A percentile compares a stretch with the other conserved stretches of the same genome.
Conservation (phyloP, 2,888 invertebrate genomes). For the Sesamia inferens region DNA sequence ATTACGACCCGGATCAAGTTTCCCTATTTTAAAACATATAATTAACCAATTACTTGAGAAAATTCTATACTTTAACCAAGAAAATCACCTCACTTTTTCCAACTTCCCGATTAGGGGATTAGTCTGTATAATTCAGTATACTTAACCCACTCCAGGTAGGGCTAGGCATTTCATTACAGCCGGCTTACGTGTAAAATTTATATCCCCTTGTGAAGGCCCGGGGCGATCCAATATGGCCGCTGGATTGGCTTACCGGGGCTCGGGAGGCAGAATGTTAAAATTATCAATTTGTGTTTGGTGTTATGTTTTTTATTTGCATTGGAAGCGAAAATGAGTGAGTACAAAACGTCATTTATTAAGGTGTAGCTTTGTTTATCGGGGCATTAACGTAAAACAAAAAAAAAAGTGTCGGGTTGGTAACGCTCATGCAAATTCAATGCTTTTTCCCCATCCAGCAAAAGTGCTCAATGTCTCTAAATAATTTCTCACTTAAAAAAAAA, state of each 20-base stretch:
- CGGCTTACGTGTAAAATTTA: slow-evolving; percentile 61
- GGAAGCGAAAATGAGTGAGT: neutral
- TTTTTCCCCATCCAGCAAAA: too few relatives aligned
- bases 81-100: slow-evolving; percentile 23
- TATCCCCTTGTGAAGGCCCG: slow-evolving; percentile 26
- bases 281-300: slow-evolving; percentile 22
- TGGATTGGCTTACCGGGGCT: slow-evolving; percentile 30
- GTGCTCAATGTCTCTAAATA: too few relatives aligned
- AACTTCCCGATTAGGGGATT: slow-evolving; percentile 15
- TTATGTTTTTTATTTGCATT: slow-evolving; percentile 4
- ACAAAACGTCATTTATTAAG: neutral
- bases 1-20: neutral
- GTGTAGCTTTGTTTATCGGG: neutral
- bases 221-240: slow-evolving; percentile 28
- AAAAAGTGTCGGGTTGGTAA: too few relatives aligned
- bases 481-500: too few relatives aligned
- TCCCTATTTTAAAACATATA: slow-evolving; percentile 10
- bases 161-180: slow-evolving; percentile 55
- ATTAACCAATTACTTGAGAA: slow-evolving; percentile 22
- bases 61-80: neutral
- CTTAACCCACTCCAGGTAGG: slow-evolving; percentile 50
- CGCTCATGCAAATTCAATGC: too few relatives aligned
- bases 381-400: neutral
- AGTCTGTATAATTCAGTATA: slow-evolving; percentile 27
- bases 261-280: slow-evolving; percentile 9